A percentile compares a stretch with the other conserved stretches of the same genome.
These are phyloP conservation scores for Neotragus moschatus DNA, from an alignment of 2,113 vertebrate genomes.

Conservation along the genomic window DNA sequence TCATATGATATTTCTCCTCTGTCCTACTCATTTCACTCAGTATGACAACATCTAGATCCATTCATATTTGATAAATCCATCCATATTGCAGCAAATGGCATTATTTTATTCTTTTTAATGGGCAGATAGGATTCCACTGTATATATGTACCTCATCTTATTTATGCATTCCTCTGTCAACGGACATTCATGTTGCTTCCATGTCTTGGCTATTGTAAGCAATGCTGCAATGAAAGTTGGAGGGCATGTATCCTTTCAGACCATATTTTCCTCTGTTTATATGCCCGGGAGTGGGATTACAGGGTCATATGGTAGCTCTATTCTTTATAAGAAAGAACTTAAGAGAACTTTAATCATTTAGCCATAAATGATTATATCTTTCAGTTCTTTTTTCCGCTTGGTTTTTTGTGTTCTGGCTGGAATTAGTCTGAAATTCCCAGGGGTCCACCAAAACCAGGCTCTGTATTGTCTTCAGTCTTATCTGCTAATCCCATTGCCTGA, in stretches of 20 bases:
- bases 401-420: not conserved
- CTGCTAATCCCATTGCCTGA: not conserved
- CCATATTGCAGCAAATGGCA: not conserved
- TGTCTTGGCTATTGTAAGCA: not conserved
- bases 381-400: not conserved
- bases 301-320: not conserved
- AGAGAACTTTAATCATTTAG: not conserved
- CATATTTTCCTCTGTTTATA: not conserved
- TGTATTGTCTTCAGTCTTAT: not conserved
- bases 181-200: not conserved
- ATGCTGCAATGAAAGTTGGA: not conserved
- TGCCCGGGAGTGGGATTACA: not conserved
- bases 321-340: not conserved
- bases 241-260: not conserved
- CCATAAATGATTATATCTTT: not conserved
- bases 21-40: not conserved
- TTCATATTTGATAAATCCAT: not conserved
- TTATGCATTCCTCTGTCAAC: not conserved
- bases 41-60: not conserved
- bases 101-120: not conserved
- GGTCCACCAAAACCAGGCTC: not conserved
- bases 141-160: not conserved
- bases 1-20: not conserved
- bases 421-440: not conserved
- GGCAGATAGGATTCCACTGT: not conserved